phyloP scores from a whole-genome alignment of 2,797 vertebrate species.

The Fistularia tabacaria region DNA sequence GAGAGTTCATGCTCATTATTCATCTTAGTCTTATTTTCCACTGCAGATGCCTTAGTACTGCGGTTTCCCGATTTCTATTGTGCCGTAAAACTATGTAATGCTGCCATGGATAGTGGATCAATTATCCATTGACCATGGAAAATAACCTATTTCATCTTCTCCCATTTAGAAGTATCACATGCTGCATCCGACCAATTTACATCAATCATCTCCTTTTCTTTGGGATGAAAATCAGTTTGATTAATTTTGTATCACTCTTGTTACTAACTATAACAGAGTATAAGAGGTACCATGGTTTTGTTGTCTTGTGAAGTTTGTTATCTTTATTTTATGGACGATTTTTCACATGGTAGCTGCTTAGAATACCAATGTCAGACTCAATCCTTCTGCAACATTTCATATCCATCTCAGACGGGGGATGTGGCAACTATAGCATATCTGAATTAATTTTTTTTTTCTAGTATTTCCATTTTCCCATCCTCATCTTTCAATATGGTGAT shows the following conservation, averaged over 20 bases:
- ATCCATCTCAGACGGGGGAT: constrained; percentile 54
- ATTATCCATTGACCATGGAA: constrained; percentile 19
- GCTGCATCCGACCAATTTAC: constrained; percentile 36
- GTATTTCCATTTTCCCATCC: constrained; percentile 48
- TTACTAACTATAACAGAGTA: constrained; percentile 45
- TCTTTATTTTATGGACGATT: constrained; percentile 44
- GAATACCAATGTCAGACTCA: constrained; percentile 59
- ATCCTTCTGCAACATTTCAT: constrained; percentile 27
- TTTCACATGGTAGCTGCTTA: constrained; percentile 43
- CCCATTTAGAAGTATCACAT: constrained; percentile 44
- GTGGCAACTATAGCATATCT: constrained; percentile 32
- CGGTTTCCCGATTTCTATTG: constrained; percentile 28
- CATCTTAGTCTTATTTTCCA: constrained; percentile 24
- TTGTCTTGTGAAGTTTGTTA: constrained; percentile 37
- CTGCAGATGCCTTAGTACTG: constrained; percentile 21
- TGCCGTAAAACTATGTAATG: constrained; percentile 19
- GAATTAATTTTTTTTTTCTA: constrained; percentile 12
- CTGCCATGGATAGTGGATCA: constrained; percentile 18
- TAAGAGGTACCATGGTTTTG: constrained; percentile 31
- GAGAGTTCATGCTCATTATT: constrained; percentile 25
- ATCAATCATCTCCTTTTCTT: constrained; percentile 18
- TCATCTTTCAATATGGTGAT: constrained; percentile 61
- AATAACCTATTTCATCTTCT: constrained; percentile 27
- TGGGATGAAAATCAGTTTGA: constrained; percentile 25
- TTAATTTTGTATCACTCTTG: constrained; percentile 24